phyloP scores from a whole-genome alignment of 2,113 vertebrate species.

The Myotis yumanensis region DNA sequence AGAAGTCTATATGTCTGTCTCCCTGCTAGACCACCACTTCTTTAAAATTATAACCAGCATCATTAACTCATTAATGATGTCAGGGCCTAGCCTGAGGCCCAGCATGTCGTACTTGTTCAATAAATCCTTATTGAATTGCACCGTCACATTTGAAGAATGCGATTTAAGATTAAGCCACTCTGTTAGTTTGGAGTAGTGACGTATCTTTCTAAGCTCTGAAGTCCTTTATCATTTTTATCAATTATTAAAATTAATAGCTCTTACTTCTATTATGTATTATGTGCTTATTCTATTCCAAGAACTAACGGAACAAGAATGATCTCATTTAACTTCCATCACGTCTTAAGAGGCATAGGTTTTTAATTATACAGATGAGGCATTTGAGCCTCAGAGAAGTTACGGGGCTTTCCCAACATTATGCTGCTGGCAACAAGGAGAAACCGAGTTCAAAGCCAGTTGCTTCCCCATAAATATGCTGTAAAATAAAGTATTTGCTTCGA shows the following conservation, averaged over 20 bases:
- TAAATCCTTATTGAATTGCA: not conserved
- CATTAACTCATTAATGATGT: not conserved
- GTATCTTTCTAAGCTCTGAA: not conserved
- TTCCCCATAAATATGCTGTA: not conserved
- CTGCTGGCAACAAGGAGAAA: not conserved
- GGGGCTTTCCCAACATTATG: not conserved
- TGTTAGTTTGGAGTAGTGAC: not conserved
- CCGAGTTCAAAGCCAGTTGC: not conserved
- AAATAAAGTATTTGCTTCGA: not conserved
- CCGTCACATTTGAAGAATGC: not conserved
- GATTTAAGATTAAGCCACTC: not conserved
- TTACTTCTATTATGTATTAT: conserved; percentile 1
- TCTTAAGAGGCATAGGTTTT: not conserved
- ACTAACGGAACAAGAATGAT: not conserved
- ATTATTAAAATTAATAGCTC: conserved; percentile 43
- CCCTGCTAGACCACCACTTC: not conserved
- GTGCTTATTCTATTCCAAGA: not conserved
- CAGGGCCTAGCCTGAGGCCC: not conserved
- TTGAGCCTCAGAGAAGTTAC: not conserved
- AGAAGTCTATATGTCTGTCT: not conserved
- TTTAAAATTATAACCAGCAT: not conserved
- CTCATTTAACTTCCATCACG: conserved; percentile 38
- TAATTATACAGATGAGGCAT: not conserved
- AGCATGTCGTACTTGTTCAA: not conserved
- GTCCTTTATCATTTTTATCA: conserved; percentile 30